Conservation (phyloP, 2,888 invertebrate genomes). For the Tachystola acroxantha region DNA sequence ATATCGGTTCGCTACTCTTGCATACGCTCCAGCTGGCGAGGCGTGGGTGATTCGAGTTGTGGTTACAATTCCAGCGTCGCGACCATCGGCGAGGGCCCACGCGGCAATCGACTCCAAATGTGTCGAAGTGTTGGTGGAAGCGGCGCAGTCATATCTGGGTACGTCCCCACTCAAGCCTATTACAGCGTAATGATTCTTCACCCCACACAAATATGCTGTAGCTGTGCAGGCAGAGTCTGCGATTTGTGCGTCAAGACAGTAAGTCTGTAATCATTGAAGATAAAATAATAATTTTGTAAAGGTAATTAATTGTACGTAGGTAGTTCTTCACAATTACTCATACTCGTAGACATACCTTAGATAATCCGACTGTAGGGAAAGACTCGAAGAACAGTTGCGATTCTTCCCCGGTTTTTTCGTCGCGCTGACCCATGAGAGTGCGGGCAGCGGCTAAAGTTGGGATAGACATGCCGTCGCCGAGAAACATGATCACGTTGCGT, state of each 20-base stretch:
- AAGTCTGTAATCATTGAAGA: conserved; percentile 49
- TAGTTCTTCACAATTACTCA: conserved; percentile 28
- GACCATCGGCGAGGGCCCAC: conserved; percentile 78
- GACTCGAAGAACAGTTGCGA: conserved; percentile 78
- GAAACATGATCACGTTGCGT: conserved; percentile 82
- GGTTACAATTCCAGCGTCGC: conserved; percentile 79
- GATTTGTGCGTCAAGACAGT: conserved; percentile 80
- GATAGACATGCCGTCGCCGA: conserved; percentile 88
- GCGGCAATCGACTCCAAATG: conserved; percentile 81
- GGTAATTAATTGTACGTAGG: not conserved
- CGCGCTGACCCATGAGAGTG: conserved; percentile 80
- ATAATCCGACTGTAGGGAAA: conserved; percentile 80
- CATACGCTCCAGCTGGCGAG: conserved; percentile 84
- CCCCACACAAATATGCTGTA: conserved; percentile 82
- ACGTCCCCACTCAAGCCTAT: conserved; percentile 84
- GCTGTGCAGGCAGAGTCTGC: conserved; percentile 86
- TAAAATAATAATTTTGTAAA: not conserved
- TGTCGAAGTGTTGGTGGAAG: conserved; percentile 60
- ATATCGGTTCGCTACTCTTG: conserved; percentile 81
- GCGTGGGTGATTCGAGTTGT: conserved; percentile 89
- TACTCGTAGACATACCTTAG: no score
- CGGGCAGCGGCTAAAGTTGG: conserved; percentile 83
- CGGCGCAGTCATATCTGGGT: conserved; percentile 75
- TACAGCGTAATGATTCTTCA: conserved; percentile 81
- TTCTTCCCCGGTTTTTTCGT: conserved; percentile 77